Evolutionary conservation across 2,113 vertebrate species (phyloP).

Genomic region (Leuciscus idus): DNA sequence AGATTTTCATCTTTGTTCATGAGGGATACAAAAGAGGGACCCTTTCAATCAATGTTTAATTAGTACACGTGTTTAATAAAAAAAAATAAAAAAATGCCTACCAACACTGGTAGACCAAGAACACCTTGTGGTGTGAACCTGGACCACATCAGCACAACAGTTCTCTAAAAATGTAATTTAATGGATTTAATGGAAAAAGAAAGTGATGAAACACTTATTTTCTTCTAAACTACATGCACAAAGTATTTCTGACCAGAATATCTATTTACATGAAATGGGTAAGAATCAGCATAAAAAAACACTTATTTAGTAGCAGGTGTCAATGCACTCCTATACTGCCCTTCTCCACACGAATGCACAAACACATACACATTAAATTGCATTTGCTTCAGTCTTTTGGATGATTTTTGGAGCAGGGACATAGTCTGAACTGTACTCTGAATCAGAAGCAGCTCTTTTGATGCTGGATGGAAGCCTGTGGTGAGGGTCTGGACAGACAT

Average conservation of each 20-base stretch:
- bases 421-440: conserved; percentile 58
- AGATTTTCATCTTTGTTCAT: neutral
- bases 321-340: neutral
- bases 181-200: neutral
- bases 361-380: neutral
- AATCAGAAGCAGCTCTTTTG: conserved; percentile 61
- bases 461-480: conserved; percentile 33
- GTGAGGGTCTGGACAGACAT: neutral
- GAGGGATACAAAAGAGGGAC: neutral
- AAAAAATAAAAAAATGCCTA: neutral
- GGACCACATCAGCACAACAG: neutral
- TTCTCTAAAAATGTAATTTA: conserved; percentile 16
- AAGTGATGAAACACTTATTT: neutral
- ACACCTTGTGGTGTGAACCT: conserved; percentile 25
- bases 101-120: conserved; percentile 24
- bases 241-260: neutral
- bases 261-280: neutral
- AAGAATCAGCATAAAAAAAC: neutral
- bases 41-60: neutral
- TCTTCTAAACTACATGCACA: neutral
- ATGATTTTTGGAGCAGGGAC: conserved; percentile 37
- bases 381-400: neutral
- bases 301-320: neutral
- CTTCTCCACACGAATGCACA: neutral
- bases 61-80: neutral